Evolutionary conservation across 1,140 invertebrate species (phyloP), one percentile per base, ranked within the genome.

Genomic region (Acromyrmex echinatior): DNA sequence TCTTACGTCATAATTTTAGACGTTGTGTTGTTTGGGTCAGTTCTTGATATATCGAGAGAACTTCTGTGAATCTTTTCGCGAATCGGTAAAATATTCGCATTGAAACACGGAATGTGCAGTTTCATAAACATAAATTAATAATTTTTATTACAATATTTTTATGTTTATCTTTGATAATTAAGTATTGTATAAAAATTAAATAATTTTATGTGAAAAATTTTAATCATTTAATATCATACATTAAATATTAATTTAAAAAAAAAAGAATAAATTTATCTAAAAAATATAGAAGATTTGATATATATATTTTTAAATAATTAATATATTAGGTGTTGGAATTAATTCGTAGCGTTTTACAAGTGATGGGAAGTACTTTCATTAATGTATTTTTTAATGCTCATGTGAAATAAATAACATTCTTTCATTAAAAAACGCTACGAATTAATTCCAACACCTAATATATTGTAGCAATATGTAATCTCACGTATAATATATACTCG

Each of bases 61-160:
- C 18, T 4, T 4, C 58, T 49, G 16, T 16, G 12, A 62, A 6
- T 31, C 3, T 51, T 45, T 18, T 14, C 12, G 25, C 3, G 14
- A 14, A 35, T 56, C 2, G 1, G 35, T 31, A n/a, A 62, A 62
- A 74, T 45, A 45, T 45, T 45, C 7, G 3, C 6, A 6, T 25
- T 80, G 1, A 80, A 58, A 80, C 14, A 39, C 63, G 49, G 35
- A 28, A 16, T 16, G 4, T 45, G 31, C 0, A 39, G 35, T 39
- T 35, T 6, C 0, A 25, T 53, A 68, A 53, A 5, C 31, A 39
- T 18, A 39, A 56, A 58, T 12, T 35, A 70, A 16, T 45, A 28
- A 58, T 70, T n/a, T 71, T 58, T 1, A 35, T 39, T 58, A 71
- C 28, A 70, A 58, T 53, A 63, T 65, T 49, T 80, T 80, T 49